A percentile compares a stretch with the other conserved stretches of the same genome.
Conservation (phyloP, 2,888 invertebrate species). For the Callyntrura sp. region DNA sequence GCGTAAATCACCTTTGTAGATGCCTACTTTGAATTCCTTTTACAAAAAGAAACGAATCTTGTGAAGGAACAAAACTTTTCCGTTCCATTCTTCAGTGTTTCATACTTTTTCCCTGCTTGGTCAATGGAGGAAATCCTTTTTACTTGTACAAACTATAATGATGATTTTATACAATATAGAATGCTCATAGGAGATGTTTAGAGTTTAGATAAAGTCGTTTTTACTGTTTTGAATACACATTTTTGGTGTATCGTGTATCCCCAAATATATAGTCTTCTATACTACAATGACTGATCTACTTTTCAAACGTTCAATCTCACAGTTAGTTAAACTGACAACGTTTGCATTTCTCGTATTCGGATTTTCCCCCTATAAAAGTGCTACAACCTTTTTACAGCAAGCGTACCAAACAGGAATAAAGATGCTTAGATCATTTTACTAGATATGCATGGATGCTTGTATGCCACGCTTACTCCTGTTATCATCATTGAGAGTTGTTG, state of each 20-base stretch:
- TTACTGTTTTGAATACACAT: neutral
- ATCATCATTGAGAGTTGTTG: neutral
- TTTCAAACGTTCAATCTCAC: neutral
- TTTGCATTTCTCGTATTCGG: slow-evolving; percentile 49
- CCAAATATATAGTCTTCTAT: neutral
- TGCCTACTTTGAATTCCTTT: neutral
- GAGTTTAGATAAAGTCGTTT: neutral
- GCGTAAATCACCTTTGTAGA: no score
- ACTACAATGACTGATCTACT: slow-evolving; percentile 19
- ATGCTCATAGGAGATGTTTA: neutral
- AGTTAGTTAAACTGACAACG: neutral
- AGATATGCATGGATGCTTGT: slow-evolving; percentile 15
- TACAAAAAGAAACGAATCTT: neutral
- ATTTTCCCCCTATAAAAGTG: slow-evolving; percentile 41
- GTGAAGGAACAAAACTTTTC: neutral
- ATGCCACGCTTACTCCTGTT: slow-evolving; percentile 43
- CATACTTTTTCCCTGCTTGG: slow-evolving; percentile 30
- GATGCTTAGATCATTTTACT: slow-evolving; percentile 34
- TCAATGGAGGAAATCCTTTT: slow-evolving; percentile 43
- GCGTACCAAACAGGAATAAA: slow-evolving; percentile 27
- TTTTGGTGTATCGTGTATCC: neutral
- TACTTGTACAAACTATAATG: slow-evolving; percentile 1
- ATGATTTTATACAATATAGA: slow-evolving; percentile 6
- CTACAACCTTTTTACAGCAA: slow-evolving; percentile 45
- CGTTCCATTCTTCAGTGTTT: slow-evolving; percentile 19